Evolutionary conservation across 1,140 invertebrate genomes (phyloP).

Genomic region (Brachionus sp.): DNA sequence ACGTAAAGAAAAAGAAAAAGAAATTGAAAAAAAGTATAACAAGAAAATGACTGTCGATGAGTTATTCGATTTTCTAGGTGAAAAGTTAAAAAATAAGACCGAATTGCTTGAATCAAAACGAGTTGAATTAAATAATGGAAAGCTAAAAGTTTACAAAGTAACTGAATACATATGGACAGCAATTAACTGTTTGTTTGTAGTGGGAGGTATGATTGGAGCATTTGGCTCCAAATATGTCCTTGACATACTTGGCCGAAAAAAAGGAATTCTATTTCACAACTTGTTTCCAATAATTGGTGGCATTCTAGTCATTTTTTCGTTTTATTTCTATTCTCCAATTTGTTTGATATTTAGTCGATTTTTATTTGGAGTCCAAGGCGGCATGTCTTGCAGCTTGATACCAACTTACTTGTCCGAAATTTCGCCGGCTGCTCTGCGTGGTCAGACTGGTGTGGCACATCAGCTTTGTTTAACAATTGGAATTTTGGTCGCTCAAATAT

Average conservation of each 20-base stretch:
- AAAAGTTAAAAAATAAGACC: neutral
- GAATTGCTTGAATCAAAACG: slow-evolving; percentile 10
- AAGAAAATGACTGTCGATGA: neutral
- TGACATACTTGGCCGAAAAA: slow-evolving; percentile 12
- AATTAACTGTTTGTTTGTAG: slow-evolving; percentile 1
- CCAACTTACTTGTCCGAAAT: slow-evolving; percentile 85
- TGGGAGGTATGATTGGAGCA: slow-evolving; percentile 42
- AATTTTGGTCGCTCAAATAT: slow-evolving; percentile 68
- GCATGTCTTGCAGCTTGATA: slow-evolving; percentile 65
- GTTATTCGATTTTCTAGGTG: neutral
- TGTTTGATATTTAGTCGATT: slow-evolving; percentile 31
- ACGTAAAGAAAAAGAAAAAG: slow-evolving; percentile 64
- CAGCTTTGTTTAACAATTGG: slow-evolving; percentile 81
- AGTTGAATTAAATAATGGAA: neutral
- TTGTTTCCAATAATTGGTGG: neutral
- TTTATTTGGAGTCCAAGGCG: slow-evolving; percentile 45
- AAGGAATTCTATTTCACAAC: slow-evolving; percentile 40
- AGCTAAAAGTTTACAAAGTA: neutral
- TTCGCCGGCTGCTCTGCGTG: slow-evolving; percentile 73
- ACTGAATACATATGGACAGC: slow-evolving; percentile 29
- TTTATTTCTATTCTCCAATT: slow-evolving; percentile 34
- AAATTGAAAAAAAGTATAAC: neutral
- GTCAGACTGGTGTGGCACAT: slow-evolving; percentile 78
- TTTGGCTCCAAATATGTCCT: slow-evolving; percentile 22
- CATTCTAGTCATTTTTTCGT: slow-evolving; percentile 50